Evolutionary conservation across 2,888 invertebrate genomes (phyloP), one percentile per base, ranked within the genome.

Genomic region (Diabrotica balteata): DNA sequence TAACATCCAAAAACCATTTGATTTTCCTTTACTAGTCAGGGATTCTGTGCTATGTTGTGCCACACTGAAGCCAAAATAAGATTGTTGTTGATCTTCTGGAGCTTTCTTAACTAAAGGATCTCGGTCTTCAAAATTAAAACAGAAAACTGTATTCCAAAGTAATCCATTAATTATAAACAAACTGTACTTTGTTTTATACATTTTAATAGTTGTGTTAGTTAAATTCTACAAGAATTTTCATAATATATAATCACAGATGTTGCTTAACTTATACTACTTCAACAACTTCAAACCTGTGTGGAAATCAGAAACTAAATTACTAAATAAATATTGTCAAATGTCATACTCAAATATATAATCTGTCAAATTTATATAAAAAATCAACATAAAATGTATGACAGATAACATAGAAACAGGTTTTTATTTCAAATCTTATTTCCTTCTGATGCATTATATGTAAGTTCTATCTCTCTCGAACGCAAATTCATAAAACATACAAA

Each of bases 1-100:
- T 74, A 98, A 85, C 78, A 95, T 87, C 93, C 96, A 95, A 86
- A 7, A 87, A 87, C 44, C 55, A 49, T 59, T 52, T 63, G 70
- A 63, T 32, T 54, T 47, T 43, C 67, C 67, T 50, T 69, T 59
- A 22, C 45, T 43, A 43, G 17, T 58, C 10, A 63, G 17, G 32
- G 63, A 73, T 46, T 55, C 63, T 54, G 75, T 75, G 58, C 75
- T 74, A 66, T 80, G 80, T 67, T 77, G 75, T 10, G 80, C 80
- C 6, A 80, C 79, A 73, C 80, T 80, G 66, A 78, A 80, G 67
- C 80, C 80, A 75, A 80, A 80, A 76, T 80, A 80, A 6, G 78
- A 74, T 67, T 72, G 73, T 50, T 63, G 63, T 65, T 75, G 75
- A 17, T 72, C 68, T 7, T 70, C 69, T 9, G 76, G 76, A 10